Base-by-base conservation (phyloP, 2,797 vertebrate species). In the Eulemur coronatus region DNA sequence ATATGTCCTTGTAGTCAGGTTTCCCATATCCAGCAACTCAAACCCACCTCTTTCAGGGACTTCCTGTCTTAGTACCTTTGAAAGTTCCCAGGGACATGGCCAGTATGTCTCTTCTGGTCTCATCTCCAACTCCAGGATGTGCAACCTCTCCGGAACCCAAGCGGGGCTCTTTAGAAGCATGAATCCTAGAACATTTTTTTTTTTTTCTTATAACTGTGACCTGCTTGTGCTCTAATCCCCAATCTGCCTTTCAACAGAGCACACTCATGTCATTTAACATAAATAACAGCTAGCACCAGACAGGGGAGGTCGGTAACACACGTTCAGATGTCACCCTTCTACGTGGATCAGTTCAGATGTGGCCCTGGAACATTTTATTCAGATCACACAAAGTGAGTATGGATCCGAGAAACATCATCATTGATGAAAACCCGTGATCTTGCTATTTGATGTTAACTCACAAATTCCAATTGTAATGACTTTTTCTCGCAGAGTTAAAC, bases 51-150 rank as follows among this genome's bases (percentile, higher is more conserved):
- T 30, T 15, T 41, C 13, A 13, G 1, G 22, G 28, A 30, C 26
- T 87, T 65, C 86, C 17, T 18, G 5, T 67, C 22, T 14, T 11
- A 33, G 13, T 0, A 30, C 35, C 1, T 17, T 79, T 4, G 20
- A 28, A 82, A 43, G 20, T 22, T 9, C 11, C 41, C 24, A 48
- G 7, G 17, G 35, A 18, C 13, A 20, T 5, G 7, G 2, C 2
- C 43, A 0, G 0, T 12, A 4, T 22, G 2, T 79, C 4, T 57
- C n/a, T 52, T 76, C 13, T 0, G 0, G 30, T 65, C 24, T 92
- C 0, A 2, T 2, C 30, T 72, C n/a, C 48, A 52, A 17, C 18
- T 72, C 55, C 7, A 30, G 26, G 15, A 17, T 7, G 4, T 8
- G 48, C 0, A 0, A 9, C 43, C 35, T 79, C 26, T 41, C 59